Conservation (phyloP, 2,113 vertebrate genomes). For the Eudyptes chrysolophus region DNA sequence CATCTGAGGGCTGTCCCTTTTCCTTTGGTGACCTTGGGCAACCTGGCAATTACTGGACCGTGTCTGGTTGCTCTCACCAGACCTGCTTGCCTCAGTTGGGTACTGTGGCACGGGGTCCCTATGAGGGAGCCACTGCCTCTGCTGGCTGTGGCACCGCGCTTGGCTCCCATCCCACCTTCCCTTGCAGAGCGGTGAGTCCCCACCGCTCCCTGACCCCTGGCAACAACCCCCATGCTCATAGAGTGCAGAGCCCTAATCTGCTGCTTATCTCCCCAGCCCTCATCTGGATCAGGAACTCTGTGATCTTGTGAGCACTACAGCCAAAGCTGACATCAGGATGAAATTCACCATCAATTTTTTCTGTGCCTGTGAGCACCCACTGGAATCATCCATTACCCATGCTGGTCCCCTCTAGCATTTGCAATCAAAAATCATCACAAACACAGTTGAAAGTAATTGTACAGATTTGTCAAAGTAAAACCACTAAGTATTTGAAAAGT, state of each 20-base stretch:
- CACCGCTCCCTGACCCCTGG: neutral
- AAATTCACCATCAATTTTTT: neutral
- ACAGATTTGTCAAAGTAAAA: neutral
- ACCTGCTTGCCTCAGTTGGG: neutral
- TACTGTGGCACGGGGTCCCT: neutral
- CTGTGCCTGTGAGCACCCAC: neutral
- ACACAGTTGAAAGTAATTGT: neutral
- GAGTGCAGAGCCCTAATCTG: neutral
- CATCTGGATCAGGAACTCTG: neutral
- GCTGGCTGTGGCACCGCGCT: accelerated
- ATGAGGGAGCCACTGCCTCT: neutral
- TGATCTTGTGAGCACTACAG: neutral
- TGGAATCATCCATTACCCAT: neutral
- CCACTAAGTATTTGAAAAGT: neutral
- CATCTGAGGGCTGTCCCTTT: neutral
- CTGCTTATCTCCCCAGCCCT: neutral
- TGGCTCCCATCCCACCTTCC: neutral
- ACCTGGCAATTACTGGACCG: accelerated
- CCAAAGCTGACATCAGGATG: neutral
- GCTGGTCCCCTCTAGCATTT: neutral
- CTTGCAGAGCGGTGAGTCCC: neutral
- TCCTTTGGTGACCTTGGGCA: neutral
- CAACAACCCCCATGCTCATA: neutral
- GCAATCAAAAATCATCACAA: neutral
- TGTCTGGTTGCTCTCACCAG: neutral